Base-by-base conservation (phyloP, 2,888 invertebrate species). In the Trachelus troglodyta region DNA sequence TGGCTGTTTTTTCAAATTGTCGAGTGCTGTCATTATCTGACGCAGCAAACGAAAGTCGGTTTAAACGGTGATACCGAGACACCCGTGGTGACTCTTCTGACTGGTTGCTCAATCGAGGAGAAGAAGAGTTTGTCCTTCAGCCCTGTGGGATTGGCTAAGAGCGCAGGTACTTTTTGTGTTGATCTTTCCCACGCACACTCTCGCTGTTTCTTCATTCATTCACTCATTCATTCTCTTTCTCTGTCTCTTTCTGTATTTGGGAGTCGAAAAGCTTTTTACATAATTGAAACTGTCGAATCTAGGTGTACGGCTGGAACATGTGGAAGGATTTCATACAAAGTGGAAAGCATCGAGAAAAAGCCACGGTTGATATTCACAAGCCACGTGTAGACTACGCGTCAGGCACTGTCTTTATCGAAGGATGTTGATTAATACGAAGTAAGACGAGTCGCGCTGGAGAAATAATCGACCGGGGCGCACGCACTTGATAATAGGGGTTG, bases 291-390 rank as follows among this genome's bases (percentile, higher is more conserved):
- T 15, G 15, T 40, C 40, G 15, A 15, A 88, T 90, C 15, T 85
- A 94, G 97, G 97, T 33, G 95, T 98, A 75, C 94, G 96, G 85
- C 93, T 97, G 77, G 96, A 97, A 91, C 95, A 95, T 88, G 96
- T 98, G 85, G 95, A 95, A 85, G 94, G 95, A 84, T 98, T 98
- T 93, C 96, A 96, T 92, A 93, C 94, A 74, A 97, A 96, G 92
- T 98, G 97, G 96, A 97, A 97, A 90, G 95, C 95, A 85, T 93
- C 94, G 35, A 93, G 93, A 80, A 94, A 94, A 87, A 94, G 94
- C 86, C 94, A 94, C 85, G 94, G 94, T 91, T 95, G 94, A 94
- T 15, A 40, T 40, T 40, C 15, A 4, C 15, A 15, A 40, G 40
- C 15, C 40, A 15, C 40, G 15, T 40, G 40, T 4, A 6, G 40